Evolutionary conservation across 2,113 vertebrate species (phyloP).

Genomic region (Ageneiosus marmoratus): DNA sequence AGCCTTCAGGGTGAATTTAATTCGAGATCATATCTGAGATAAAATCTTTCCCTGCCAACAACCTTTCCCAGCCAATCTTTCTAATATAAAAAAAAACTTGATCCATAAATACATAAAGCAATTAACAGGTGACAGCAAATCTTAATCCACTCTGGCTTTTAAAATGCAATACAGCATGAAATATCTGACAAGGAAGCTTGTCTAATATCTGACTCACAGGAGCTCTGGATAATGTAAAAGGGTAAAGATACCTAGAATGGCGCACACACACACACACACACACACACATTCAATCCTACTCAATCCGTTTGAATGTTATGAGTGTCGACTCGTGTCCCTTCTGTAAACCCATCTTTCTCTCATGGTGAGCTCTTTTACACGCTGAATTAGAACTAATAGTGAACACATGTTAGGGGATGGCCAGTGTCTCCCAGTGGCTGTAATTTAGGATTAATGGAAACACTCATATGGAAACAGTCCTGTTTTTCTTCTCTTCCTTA

Average conservation of each 20-base stretch:
- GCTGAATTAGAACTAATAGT: constrained; percentile 63
- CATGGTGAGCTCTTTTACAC: constrained; percentile 54
- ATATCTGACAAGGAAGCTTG: constrained; percentile 17
- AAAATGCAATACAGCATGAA: constrained; percentile 25
- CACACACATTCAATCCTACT: neutral
- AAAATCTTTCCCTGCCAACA: constrained; percentile 13
- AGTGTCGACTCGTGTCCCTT: constrained; percentile 49
- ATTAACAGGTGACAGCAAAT: constrained; percentile 1
- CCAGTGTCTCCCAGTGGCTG: constrained; percentile 69
- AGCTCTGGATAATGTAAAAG: constrained; percentile 42
- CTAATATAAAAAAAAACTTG: neutral
- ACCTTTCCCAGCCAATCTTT: constrained; percentile 1
- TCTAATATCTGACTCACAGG: constrained; percentile 12
- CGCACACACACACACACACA: neutral
- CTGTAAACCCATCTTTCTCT: constrained; percentile 59
- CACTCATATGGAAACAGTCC: constrained; percentile 66
- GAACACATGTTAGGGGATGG: constrained; percentile 71
- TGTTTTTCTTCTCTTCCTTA: constrained; percentile 54
- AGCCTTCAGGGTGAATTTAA: neutral
- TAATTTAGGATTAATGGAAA: constrained; percentile 73
- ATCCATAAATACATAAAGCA: constrained; percentile 29
- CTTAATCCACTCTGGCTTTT: constrained; percentile 21
- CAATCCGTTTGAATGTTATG: constrained; percentile 51
- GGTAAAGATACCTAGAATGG: constrained; percentile 30
- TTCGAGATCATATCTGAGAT: constrained; percentile 16